phyloP scores from a whole-genome alignment of 2,888 invertebrate genomes.

The Latrodectus elegans region DNA sequence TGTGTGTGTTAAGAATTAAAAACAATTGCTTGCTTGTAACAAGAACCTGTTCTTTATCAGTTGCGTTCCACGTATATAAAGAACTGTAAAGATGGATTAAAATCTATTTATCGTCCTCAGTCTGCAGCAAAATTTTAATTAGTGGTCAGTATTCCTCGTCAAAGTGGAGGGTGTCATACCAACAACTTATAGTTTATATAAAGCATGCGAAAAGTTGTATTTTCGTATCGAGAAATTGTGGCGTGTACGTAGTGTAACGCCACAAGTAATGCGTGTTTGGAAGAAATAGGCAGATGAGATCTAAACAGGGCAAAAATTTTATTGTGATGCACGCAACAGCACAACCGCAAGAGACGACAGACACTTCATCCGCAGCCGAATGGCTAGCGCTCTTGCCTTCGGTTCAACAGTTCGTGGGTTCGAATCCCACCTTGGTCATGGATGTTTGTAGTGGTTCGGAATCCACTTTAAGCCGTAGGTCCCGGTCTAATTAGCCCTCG shows the following conservation, averaged over 20 bases:
- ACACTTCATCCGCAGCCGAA: neutral
- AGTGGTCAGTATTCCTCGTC: neutral
- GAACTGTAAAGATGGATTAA: neutral
- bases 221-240: slow-evolving; percentile 3
- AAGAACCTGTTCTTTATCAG: neutral
- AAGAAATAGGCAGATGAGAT: neutral
- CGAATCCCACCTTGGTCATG: no score
- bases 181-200: neutral
- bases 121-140: neutral
- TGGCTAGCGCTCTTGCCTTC: no score
- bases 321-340: neutral
- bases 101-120: neutral
- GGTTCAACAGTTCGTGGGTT: no score
- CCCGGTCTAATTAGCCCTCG: no score
- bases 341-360: neutral
- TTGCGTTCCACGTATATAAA: neutral
- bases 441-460: no score
- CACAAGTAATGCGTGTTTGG: neutral
- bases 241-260: neutral
- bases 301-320: neutral
- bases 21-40: neutral
- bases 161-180: neutral
- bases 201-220: neutral
- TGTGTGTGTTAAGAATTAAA: neutral
- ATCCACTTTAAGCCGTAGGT: no score